Evolutionary conservation across 2,888 invertebrate species (phyloP), one percentile per base, ranked within the genome.

Genomic region (Pteria penguin): DNA sequence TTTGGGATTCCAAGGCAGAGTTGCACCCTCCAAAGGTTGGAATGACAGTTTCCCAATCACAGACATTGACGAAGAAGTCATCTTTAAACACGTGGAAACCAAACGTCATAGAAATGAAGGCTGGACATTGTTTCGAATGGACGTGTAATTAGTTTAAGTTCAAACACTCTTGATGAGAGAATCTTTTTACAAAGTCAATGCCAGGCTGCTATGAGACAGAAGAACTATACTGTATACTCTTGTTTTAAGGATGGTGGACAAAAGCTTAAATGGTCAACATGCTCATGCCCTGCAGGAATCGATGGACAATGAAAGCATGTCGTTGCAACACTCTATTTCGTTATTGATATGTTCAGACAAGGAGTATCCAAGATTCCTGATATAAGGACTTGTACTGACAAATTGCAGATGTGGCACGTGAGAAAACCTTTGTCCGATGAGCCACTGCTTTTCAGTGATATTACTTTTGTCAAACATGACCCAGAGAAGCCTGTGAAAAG

Each of bases 221-320:
- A 61, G 31, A 26, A 22, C 2, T 73, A 72, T 32, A 18, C 4
- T 52, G 33, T 76, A 1, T 68, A 75, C 58, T 14, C 71, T 26
- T 73, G 76, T n/a, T 31, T 72, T n/a, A 69, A 78, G 24, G 69
- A 70, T 74, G 67, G 67, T 27, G 68, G 71, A 67, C 55, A 4
- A 11, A 57, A 62, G 14, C 11, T 78, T 45, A 71, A 71, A 66
- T 78, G 65, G 74, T 55, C 54, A 3, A 74, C 74, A 27, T 78
- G 68, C 63, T 4, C 32, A 8, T 78, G n/a, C n/a, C n/a, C n/a
- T n/a, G n/a, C n/a, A n/a, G n/a, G 77, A 14, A 78, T 36, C 61
- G 74, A 78, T 60, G 71, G 77, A 14, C 45, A 78, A 32, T 78
- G 77, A 27, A 74, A 74, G 32, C 74, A 70, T 33, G 14, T 74